phyloP scores from a whole-genome alignment of 1,140 invertebrate species.

The Temnothorax longispinosus region DNA sequence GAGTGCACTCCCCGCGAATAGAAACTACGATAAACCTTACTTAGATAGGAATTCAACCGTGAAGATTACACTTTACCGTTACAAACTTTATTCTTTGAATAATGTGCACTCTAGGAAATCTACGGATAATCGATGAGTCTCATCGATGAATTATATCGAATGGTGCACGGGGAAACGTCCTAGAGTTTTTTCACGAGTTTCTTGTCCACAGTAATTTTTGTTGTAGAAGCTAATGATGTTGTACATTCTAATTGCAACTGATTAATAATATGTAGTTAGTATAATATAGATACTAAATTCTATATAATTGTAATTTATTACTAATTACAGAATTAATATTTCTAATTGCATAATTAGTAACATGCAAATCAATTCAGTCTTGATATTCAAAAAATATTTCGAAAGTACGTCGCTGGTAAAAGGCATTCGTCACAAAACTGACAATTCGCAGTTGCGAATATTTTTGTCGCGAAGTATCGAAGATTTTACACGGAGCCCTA shows the following conservation, averaged over 20 bases:
- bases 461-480: neutral
- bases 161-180: too few species aligned
- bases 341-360: neutral
- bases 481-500: neutral
- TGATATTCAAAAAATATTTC: conserved; percentile 20
- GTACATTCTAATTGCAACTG: neutral
- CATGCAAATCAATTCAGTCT: neutral
- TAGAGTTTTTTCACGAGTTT: neutral
- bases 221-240: neutral
- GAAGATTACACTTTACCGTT: conserved; percentile 26
- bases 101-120: neutral
- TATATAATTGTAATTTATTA: conserved; percentile 1
- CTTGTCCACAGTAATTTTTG: too few species aligned
- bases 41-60: neutral
- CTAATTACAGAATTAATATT: neutral
- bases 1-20: neutral
- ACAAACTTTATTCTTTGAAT: conserved; percentile 6
- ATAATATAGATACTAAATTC: neutral
- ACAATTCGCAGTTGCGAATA: neutral
- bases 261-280: neutral
- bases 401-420: conserved; percentile 12
- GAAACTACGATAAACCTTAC: conserved; percentile 2
- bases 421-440: neutral
- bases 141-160: neutral
- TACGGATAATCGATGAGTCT: neutral